A percentile compares a stretch with the other conserved stretches of the same genome.
phyloP scores from a whole-genome alignment of 1,140 invertebrate genomes.

The Carcinoscorpius rotundicauda region DNA sequence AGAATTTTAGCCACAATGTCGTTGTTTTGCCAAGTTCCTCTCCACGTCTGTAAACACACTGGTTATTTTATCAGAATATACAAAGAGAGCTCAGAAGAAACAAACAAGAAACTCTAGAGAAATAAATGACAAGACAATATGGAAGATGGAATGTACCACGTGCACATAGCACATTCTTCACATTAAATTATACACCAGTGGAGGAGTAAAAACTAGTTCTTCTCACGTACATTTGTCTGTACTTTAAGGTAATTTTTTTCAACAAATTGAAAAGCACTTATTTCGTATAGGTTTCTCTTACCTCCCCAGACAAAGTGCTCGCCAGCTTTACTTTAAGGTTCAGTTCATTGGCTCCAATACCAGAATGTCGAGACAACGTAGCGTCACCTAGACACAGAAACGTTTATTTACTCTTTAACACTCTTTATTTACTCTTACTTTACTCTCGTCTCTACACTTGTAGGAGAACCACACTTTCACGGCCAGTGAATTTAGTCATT shows the following conservation, averaged over 20 bases:
- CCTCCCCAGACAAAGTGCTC: constrained; percentile 72
- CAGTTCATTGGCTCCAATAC: constrained; percentile 89
- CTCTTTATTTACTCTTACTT: constrained; percentile 49
- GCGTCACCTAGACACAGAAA: constrained; percentile 58
- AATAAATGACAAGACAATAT: no score
- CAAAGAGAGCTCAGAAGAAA: no score
- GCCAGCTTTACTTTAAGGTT: constrained; percentile 71
- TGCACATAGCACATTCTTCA: no score
- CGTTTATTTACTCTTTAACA: constrained; percentile 24
- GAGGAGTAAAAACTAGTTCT: constrained; percentile 51
- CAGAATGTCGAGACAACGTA: constrained; percentile 89
- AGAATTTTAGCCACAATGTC: constrained; percentile 94
- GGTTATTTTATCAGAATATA: not conserved
- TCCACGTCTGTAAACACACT: constrained; percentile 53
- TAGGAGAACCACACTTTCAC: no score
- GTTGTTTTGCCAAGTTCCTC: constrained; percentile 95
- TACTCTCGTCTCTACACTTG: constrained; percentile 85
- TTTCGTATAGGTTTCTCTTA: constrained; percentile 17
- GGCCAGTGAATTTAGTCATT: constrained; percentile 36
- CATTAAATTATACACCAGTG: no score
- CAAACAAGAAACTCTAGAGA: no score
- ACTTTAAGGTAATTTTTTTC: constrained; percentile 70
- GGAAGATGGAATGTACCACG: no score
- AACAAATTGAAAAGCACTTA: no score
- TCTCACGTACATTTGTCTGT: constrained; percentile 94